These are phyloP conservation scores for Monochamus saltuarius DNA, from an alignment of 1,140 invertebrate species.

Conservation along the genomic window DNA sequence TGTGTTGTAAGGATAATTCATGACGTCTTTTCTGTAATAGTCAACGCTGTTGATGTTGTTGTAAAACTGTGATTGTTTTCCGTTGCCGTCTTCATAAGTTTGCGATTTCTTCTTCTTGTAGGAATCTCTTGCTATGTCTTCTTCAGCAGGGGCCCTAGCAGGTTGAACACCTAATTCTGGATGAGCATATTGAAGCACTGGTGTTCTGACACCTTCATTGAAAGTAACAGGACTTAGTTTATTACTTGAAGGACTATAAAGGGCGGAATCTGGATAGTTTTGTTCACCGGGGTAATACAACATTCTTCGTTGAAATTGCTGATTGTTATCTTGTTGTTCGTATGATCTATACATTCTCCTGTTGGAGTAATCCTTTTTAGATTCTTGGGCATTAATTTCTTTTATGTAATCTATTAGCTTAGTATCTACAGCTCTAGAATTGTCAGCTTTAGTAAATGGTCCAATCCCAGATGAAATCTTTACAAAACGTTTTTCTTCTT, in stretches of 20 bases:
- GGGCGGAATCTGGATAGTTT: slow-evolving; percentile 62
- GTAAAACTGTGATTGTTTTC: slow-evolving; percentile 45
- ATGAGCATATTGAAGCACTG: slow-evolving; percentile 75
- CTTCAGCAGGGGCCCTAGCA: slow-evolving; percentile 59
- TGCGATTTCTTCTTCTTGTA: not conserved
- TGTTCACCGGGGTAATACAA: slow-evolving; percentile 60
- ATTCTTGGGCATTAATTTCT: slow-evolving; percentile 63
- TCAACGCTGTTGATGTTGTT: slow-evolving; percentile 53
- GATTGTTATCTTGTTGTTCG: slow-evolving; percentile 50
- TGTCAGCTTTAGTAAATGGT: slow-evolving; percentile 61
- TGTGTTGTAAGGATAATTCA: slow-evolving; percentile 57
- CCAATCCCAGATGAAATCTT: slow-evolving; percentile 54
- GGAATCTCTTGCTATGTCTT: slow-evolving; percentile 34
- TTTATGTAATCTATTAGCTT: slow-evolving; percentile 65
- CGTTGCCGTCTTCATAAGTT: too few relatives aligned
- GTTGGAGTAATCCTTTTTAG: slow-evolving; percentile 58
- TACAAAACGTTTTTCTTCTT: slow-evolving; percentile 31
- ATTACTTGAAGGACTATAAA: slow-evolving; percentile 58
- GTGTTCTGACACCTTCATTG: slow-evolving; percentile 68
- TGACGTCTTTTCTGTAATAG: slow-evolving; percentile 52
- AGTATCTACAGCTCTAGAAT: slow-evolving; percentile 57
- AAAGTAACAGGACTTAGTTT: slow-evolving; percentile 57
- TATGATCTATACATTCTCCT: slow-evolving; percentile 54
- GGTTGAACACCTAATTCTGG: slow-evolving; percentile 75
- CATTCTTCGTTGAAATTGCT: slow-evolving; percentile 66